These are phyloP conservation scores for Hyperoodon ampullatus DNA, from an alignment of 2,113 vertebrate species.

Conservation along the genomic window DNA sequence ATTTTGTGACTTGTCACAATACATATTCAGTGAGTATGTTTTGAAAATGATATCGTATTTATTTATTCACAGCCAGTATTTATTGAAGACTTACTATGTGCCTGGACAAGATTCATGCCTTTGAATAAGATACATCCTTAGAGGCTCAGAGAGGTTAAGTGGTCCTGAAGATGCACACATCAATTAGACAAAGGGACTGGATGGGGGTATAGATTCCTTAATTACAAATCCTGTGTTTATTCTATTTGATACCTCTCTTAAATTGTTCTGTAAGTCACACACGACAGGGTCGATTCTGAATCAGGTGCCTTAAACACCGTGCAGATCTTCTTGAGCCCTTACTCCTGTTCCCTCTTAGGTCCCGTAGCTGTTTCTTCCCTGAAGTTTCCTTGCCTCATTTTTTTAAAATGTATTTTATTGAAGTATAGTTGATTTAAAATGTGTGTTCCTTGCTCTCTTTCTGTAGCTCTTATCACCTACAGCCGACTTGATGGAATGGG, in stretches of 20 bases:
- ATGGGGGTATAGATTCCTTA: no score
- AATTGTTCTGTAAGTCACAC: neutral
- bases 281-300: neutral
- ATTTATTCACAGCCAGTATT: neutral
- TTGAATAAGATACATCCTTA: neutral
- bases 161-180: neutral
- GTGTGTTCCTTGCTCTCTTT: neutral
- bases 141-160: neutral
- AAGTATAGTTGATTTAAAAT: no score
- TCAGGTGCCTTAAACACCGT: neutral
- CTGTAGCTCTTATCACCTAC: neutral
- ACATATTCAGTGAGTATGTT: neutral
- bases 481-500: neutral
- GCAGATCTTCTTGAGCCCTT: neutral
- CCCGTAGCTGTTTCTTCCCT: neutral
- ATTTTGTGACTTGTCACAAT: neutral
- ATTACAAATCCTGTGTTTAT: neutral
- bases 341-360: neutral
- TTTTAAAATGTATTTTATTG: no score
- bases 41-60: neutral
- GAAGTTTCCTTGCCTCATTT: neutral
- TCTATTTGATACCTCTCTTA: neutral
- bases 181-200: neutral
- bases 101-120: neutral
- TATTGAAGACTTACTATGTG: neutral